Base-by-base conservation (phyloP, 2,888 invertebrate genomes). In the Eulithis testata region DNA sequence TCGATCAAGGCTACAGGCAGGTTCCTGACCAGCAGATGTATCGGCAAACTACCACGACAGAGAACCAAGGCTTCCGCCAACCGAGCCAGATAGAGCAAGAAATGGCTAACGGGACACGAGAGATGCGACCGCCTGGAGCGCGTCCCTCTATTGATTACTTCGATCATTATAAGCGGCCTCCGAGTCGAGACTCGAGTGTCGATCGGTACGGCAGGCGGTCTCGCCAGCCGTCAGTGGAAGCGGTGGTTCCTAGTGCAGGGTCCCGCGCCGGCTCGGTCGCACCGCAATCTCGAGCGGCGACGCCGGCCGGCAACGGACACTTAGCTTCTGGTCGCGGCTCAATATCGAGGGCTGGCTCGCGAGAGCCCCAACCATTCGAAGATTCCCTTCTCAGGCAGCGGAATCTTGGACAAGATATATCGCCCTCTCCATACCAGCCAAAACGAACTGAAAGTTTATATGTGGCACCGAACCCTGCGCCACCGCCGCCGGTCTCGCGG, bases 131-230 rank as follows among this genome's bases (percentile, higher is more conserved):
- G 43, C 76, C 82, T 27, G 87, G 87, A n/a, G 76, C 83, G 1
- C 83, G 92, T 11, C 89, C 96, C 11, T 96, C 97, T 76, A 97
- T 97, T 82, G 98, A 98, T 87, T 97, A 97, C 82, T 97, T 98
- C 84, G 98, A 98, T 88, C 98, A 99, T 84, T 99, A 99, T 88
- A 97, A 97, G 88, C 94, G 97, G 84, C 97, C 98, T 60, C 97
- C 97, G 0, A 97, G 97, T 91, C 94, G 97, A 82, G 97, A 97
- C 84, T 96, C 96, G 68, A 97, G 97, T 75, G 96, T 97, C 53
- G 97, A 97, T 90, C 94, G 96, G 68, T 97, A 96, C 82, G 95
- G 96, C 5, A 94, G 96, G 69, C 96, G 96, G 31, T 97, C 97
- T 0, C 94, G 97, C 66, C 97, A 97, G 82, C 94, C 97, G 43